Evolutionary conservation across 2,888 invertebrate genomes (phyloP), one percentile per base, ranked within the genome.

Genomic region (Nebria brevicollis): DNA sequence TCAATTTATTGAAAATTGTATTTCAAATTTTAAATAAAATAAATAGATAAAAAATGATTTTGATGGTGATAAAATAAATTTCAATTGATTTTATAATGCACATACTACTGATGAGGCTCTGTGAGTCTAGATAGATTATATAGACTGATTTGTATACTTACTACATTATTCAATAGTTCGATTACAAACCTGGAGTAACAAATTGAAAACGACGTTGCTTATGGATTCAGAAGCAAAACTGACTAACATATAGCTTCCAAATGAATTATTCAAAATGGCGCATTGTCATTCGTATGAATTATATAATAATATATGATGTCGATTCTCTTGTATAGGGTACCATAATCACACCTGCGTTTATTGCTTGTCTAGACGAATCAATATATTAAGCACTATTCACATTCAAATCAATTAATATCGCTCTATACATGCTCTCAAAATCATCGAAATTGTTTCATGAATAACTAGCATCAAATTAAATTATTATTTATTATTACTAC

Each of bases 191-290:
- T 70, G 25, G 34, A 20, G 26, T 26, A 4, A 25, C 25, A 70
- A 70, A 66, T 66, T 66, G 66, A 66, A 66, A 25, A 34, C 70
- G 70, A 26, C 70, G 13, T 34, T 8, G 54, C 5, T 70, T 20
- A 25, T 11, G 3, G 70, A 70, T 20, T 70, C n/a, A 25, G 26
- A 70, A 70, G 70, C 70, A 70, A 70, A 54, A 54, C 54, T 8
- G 13, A 54, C 54, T 54, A 54, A 8, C 54, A 54, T 34, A 34
- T 54, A 13, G 54, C 70, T 70, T 70, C 20, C 6, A 25, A 11
- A 11, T 70, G 70, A 70, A 70, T 70, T 25, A 70, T 70, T 70
- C 70, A 70, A 70, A 70, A 70, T 70, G 70, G 34, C 70, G 70
- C 70, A 70, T 70, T 70, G 70, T 70, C 70, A 25, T 70, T 70